Evolutionary conservation across 2,888 invertebrate species (phyloP).

Genomic region (Allophyes oxyacanthae): DNA sequence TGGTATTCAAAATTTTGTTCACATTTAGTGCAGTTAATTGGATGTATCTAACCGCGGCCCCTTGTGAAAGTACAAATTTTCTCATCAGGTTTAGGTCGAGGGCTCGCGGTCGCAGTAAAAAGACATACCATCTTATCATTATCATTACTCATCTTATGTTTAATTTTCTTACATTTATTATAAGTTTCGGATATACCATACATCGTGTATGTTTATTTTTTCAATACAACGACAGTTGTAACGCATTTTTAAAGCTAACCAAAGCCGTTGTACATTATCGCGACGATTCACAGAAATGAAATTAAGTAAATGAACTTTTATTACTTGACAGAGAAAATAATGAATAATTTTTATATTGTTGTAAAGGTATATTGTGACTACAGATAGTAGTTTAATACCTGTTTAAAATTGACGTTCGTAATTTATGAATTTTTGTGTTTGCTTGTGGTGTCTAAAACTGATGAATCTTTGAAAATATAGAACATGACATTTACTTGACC

Average conservation of each 20-base stretch:
- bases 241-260: conserved; percentile 63
- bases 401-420: conserved; percentile 80
- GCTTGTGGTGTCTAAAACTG: conserved; percentile 69
- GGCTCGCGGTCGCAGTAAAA: conserved; percentile 73
- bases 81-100: conserved; percentile 82
- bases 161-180: conserved; percentile 59
- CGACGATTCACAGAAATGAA: conserved; percentile 76
- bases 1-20: conserved; percentile 70
- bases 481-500: too few species aligned
- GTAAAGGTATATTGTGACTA: conserved; percentile 67
- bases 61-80: conserved; percentile 86
- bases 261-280: conserved; percentile 70
- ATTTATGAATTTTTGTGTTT: conserved; percentile 80
- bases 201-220: conserved; percentile 70
- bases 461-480: conserved; percentile 40
- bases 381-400: conserved; percentile 69
- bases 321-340: conserved; percentile 68
- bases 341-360: conserved; percentile 69
- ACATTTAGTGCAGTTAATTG: conserved; percentile 57
- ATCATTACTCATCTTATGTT: conserved; percentile 67
- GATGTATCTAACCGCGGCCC: conserved; percentile 64
- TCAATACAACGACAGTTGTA: conserved; percentile 69
- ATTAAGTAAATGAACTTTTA: conserved; percentile 81
- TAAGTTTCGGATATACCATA: conserved; percentile 62
- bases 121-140: conserved; percentile 72